Conservation (phyloP, 2,113 vertebrate genomes). For the Cebus imitator region DNA sequence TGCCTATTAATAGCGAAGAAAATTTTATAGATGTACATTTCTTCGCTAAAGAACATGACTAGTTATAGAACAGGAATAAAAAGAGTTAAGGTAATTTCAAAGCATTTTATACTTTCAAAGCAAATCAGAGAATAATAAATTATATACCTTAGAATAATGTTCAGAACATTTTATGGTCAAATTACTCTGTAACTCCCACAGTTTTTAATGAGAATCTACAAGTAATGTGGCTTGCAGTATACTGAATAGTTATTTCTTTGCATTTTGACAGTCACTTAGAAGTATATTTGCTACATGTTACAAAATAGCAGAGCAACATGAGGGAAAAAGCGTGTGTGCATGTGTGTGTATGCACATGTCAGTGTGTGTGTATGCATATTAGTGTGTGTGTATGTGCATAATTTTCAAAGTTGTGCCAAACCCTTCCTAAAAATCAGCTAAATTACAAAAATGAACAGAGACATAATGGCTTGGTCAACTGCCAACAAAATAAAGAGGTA, state of each 20-base stretch:
- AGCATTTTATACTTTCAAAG: slow-evolving; percentile 61
- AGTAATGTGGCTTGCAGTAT: neutral
- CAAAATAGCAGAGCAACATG: neutral
- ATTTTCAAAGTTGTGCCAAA: slow-evolving; percentile 48
- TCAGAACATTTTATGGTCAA: slow-evolving; percentile 50
- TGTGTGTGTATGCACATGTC: neutral
- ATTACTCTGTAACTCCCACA: slow-evolving; percentile 20
- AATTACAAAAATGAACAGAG: neutral
- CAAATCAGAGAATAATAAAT: slow-evolving; percentile 51
- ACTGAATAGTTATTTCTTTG: neutral
- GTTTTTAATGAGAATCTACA: slow-evolving; percentile 53
- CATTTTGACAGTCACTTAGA: slow-evolving; percentile 42
- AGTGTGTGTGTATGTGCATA: neutral
- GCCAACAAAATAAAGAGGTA: slow-evolving; percentile 5
- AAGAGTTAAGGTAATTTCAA: slow-evolving; percentile 59
- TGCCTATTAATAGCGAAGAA: slow-evolving; percentile 47
- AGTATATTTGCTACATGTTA: neutral
- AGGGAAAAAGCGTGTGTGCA: neutral
- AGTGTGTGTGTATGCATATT: neutral
- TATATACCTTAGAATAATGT: slow-evolving; percentile 41
- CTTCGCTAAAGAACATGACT: slow-evolving; percentile 64
- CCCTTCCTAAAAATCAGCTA: neutral
- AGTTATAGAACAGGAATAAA: slow-evolving; percentile 60
- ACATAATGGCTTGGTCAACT: neutral
- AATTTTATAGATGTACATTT: slow-evolving; percentile 58